phyloP scores from a whole-genome alignment of 2,797 vertebrate species.

The Neomorphus geoffroyi region DNA sequence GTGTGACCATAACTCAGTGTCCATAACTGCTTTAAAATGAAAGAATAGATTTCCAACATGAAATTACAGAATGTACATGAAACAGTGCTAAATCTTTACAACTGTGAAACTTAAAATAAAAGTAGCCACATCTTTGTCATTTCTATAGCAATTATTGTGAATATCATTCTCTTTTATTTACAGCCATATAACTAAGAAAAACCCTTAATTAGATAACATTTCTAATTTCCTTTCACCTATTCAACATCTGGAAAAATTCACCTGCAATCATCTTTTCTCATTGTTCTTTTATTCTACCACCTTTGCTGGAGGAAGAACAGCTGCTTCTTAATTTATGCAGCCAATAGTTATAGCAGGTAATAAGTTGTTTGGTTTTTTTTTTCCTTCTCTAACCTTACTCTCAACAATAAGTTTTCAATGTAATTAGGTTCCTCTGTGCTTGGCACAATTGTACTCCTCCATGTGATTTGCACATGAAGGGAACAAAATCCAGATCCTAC shows the following conservation, averaged over 20 bases:
- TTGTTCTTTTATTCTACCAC: not conserved
- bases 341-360: not conserved
- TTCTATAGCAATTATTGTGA: not conserved
- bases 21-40: not conserved
- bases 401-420: not conserved
- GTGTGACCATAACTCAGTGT: not conserved
- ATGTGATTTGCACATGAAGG: conserved; percentile 6
- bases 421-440: conserved; percentile 1
- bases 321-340: not conserved
- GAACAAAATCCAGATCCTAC: not conserved
- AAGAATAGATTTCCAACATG: not conserved
- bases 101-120: not conserved
- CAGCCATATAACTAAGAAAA: not conserved
- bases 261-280: not conserved
- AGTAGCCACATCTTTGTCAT: not conserved
- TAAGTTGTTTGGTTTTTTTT: not conserved
- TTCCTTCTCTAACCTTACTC: not conserved
- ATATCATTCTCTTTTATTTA: not conserved
- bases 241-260: not conserved
- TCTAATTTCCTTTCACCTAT: conserved; percentile 5
- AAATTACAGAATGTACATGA: not conserved
- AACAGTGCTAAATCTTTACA: not conserved
- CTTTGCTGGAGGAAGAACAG: not conserved
- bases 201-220: not conserved
- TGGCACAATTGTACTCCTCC: not conserved